Percentiles rank a stretch among this genome's conserved stretches.
Conservation (phyloP, 2,888 invertebrate genomes). For the Cheilosia pagana region DNA sequence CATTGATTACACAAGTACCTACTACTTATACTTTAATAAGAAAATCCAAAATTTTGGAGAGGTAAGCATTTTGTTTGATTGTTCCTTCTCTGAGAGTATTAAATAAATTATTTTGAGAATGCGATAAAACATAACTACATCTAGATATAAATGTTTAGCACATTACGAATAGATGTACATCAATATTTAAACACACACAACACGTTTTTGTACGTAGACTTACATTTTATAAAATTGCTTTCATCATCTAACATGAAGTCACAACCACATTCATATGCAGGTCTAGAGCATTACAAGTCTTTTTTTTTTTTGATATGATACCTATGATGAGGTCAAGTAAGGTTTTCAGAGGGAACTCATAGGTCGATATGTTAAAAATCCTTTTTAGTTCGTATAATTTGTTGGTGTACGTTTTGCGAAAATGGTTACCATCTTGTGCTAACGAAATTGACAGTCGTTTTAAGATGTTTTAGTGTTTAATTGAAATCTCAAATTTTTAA, state of each 20-base stretch:
- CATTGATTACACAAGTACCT: background rate
- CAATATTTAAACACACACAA: slow-evolving; percentile 20
- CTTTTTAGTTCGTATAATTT: too few relatives aligned
- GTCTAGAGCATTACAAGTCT: background rate
- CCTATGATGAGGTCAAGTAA: background rate
- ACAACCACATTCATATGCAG: slow-evolving; percentile 13
- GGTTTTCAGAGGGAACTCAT: background rate
- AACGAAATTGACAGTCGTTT: too few relatives aligned
- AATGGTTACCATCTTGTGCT: too few relatives aligned
- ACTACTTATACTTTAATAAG: slow-evolving; percentile 5
- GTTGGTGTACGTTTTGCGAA: too few relatives aligned
- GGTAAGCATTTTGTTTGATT: slow-evolving; percentile 53
- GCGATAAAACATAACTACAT: background rate
- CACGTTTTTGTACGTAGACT: slow-evolving; percentile 23
- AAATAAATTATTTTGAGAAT: slow-evolving; percentile 40
- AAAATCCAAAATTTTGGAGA: background rate
- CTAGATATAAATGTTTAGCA: slow-evolving; percentile 26
- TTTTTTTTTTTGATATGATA: background rate
- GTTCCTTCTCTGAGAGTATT: slow-evolving; percentile 29
- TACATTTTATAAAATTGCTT: slow-evolving; percentile 41
- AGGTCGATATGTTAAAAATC: too few relatives aligned
- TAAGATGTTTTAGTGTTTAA: too few relatives aligned
- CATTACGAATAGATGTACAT: slow-evolving; percentile 24
- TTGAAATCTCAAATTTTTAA: too few relatives aligned
- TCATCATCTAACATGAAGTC: slow-evolving; percentile 24